phyloP scores from a whole-genome alignment of 1,140 invertebrate genomes.

The Chymomyza costata region DNA sequence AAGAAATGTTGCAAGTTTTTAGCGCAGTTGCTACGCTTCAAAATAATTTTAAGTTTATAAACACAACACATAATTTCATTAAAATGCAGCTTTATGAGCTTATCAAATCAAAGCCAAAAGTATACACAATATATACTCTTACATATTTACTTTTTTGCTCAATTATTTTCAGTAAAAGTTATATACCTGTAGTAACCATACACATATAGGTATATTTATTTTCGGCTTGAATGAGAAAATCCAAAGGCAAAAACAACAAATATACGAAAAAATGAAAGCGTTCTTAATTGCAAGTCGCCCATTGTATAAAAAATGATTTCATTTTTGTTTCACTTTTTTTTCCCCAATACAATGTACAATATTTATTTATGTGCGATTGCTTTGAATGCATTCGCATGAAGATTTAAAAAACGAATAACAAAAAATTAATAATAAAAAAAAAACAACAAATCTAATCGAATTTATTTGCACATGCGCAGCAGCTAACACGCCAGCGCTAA shows the following conservation, averaged over 20 bases:
- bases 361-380: slow-evolving; percentile 29
- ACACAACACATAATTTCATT: no score
- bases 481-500: slow-evolving; percentile 38
- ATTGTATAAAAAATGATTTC: slow-evolving; percentile 40
- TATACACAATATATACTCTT: not conserved
- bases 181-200: no score
- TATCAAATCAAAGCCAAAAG: no score
- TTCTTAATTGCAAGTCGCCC: slow-evolving; percentile 61
- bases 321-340: slow-evolving; percentile 17
- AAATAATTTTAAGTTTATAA: no score
- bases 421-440: slow-evolving; percentile 8
- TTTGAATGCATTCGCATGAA: slow-evolving; percentile 31
- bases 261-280: slow-evolving; percentile 66
- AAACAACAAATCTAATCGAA: slow-evolving; percentile 43
- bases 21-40: no score
- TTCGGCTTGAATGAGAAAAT: slow-evolving; percentile 44
- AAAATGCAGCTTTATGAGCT: no score
- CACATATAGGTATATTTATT: no score
- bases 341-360: slow-evolving; percentile 24
- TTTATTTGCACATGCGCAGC: slow-evolving; percentile 52
- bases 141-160: no score
- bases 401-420: slow-evolving; percentile 36
- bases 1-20: no score
- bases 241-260: slow-evolving; percentile 24
- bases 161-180: slow-evolving; percentile 69